Evolutionary conservation across 2,113 vertebrate genomes (phyloP).

Genomic region (Colistium nudipinnis): DNA sequence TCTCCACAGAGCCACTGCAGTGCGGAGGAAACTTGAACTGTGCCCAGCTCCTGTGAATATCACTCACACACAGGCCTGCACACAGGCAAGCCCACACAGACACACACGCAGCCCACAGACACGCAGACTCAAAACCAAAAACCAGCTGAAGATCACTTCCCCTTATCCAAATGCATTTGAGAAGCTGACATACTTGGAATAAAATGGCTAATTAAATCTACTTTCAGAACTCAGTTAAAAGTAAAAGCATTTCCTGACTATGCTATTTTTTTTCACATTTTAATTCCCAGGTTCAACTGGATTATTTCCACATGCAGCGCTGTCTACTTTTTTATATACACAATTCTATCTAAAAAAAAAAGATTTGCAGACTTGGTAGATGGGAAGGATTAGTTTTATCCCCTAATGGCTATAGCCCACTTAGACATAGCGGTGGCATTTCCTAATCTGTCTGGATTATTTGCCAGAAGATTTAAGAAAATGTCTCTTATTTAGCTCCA

Average conservation of each 20-base stretch:
- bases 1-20: slow-evolving; percentile 60
- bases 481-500: not conserved
- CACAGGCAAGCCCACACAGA: slow-evolving; percentile 1
- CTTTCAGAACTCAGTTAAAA: not conserved
- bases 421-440: not conserved
- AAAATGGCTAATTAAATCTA: too few relatives aligned
- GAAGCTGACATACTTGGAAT: too few relatives aligned
- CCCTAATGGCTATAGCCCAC: not conserved
- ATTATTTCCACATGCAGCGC: not conserved
- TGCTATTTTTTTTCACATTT: not conserved
- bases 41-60: slow-evolving; percentile 51
- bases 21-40: slow-evolving; percentile 71
- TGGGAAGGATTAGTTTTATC: not conserved
- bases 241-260: not conserved
- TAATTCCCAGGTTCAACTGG: too few relatives aligned
- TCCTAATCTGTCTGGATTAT: not conserved
- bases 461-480: not conserved
- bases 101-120: not conserved
- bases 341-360: not conserved
- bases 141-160: not conserved
- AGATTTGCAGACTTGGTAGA: not conserved
- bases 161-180: too few relatives aligned
- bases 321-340: not conserved
- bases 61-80: slow-evolving; percentile 19
- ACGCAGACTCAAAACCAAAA: not conserved